Conservation (phyloP, 2,797 vertebrate genomes). For the Avahi laniger region DNA sequence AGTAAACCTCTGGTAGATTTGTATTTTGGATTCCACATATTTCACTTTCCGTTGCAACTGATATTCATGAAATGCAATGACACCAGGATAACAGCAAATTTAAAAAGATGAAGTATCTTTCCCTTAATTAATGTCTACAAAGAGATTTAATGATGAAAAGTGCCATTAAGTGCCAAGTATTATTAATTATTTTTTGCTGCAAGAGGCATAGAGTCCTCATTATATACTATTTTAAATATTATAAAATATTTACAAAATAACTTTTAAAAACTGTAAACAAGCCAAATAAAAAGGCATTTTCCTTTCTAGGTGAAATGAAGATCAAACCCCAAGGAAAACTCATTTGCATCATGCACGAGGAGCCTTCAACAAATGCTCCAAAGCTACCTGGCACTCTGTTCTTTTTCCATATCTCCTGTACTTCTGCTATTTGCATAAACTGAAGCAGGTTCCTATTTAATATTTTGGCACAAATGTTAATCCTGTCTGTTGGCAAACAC, state of each 20-base stretch:
- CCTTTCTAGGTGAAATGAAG: conserved; percentile 39
- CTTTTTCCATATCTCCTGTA: neutral
- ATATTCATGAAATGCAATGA: conserved; percentile 48
- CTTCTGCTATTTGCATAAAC: neutral
- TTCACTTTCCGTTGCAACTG: neutral
- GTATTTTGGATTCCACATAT: neutral
- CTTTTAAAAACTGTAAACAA: conserved; percentile 45
- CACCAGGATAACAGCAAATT: conserved; percentile 31
- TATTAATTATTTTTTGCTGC: conserved; percentile 71
- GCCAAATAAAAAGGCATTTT: conserved; percentile 36
- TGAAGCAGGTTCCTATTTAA: neutral
- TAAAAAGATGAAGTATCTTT: conserved; percentile 62
- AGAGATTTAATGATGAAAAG: conserved; percentile 74
- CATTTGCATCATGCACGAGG: neutral
- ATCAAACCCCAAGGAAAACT: neutral
- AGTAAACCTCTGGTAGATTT: neutral
- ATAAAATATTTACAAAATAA: conserved; percentile 72
- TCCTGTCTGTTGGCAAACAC: neutral
- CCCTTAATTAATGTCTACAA: conserved; percentile 72
- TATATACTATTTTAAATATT: conserved; percentile 66
- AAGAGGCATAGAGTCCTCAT: conserved; percentile 44
- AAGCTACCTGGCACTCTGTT: neutral
- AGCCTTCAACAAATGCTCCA: neutral
- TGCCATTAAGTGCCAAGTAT: conserved; percentile 61
- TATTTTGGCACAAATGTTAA: neutral